Conservation (phyloP, 2,888 invertebrate genomes). For the Liodrosophila aerea region DNA sequence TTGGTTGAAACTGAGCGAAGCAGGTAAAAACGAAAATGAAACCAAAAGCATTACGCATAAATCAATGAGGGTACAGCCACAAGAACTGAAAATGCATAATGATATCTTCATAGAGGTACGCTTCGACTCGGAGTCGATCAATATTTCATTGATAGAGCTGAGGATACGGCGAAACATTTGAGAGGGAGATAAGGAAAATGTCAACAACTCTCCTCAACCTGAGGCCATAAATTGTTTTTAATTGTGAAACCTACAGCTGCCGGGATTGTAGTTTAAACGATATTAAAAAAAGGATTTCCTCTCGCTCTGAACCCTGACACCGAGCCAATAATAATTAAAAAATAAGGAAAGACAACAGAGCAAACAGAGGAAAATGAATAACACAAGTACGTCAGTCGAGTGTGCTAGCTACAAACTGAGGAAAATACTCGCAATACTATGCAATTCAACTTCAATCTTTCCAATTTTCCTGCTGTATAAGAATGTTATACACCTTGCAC, state of each 20-base stretch:
- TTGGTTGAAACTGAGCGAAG: too few relatives aligned
- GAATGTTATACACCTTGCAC: too few relatives aligned
- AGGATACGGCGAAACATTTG: conserved; percentile 43
- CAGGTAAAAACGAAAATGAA: conserved; percentile 29
- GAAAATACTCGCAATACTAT: too few relatives aligned
- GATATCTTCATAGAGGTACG: conserved; percentile 66
- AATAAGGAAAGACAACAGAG: conserved; percentile 31
- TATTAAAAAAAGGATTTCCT: conserved; percentile 75
- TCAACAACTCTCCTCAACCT: conserved; percentile 69
- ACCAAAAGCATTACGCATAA: conserved; percentile 58
- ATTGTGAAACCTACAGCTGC: conserved; percentile 30
- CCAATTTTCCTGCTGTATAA: too few relatives aligned
- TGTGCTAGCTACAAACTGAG: too few relatives aligned
- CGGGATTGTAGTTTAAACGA: conserved; percentile 42
- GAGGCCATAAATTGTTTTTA: conserved; percentile 68
- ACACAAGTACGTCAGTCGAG: conserved; percentile 3
- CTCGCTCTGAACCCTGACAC: conserved; percentile 34
- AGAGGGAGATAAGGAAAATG: conserved; percentile 73
- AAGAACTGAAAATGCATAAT: conserved; percentile 61
- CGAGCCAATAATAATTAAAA: conserved; percentile 72
- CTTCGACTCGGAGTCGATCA: conserved; percentile 44
- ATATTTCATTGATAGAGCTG: conserved; percentile 69
- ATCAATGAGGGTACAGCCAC: conserved; percentile 46
- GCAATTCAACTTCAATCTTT: too few relatives aligned
- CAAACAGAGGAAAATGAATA: conserved; percentile 10